phyloP scores from a whole-genome alignment of 2,797 vertebrate genomes.

The Platyrinchus mystaceus region DNA sequence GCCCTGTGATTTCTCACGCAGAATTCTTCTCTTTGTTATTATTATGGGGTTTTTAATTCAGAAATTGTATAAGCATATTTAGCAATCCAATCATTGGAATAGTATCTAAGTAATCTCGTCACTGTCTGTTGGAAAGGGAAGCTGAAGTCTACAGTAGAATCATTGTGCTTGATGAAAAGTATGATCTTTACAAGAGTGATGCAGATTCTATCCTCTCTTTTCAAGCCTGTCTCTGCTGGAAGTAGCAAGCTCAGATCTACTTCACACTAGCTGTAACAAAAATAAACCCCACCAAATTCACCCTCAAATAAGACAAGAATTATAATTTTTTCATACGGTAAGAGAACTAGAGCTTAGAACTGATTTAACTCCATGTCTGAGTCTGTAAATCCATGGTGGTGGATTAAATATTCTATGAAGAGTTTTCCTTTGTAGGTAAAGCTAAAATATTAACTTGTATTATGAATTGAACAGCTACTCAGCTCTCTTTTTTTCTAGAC shows the following conservation, averaged over 20 bases:
- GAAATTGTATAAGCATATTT: neutral
- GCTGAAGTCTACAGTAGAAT: neutral
- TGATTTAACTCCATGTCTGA: neutral
- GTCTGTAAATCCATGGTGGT: neutral
- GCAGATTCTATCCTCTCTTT: neutral
- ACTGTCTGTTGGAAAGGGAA: neutral
- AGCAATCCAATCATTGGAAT: neutral
- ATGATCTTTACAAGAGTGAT: neutral
- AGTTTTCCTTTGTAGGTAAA: neutral
- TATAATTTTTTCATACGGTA: neutral
- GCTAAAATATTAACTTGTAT: neutral
- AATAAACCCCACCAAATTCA: neutral
- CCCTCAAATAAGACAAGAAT: neutral
- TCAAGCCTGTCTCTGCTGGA: neutral
- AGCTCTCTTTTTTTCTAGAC: neutral
- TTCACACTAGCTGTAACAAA: neutral
- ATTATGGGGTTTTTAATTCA: accelerated
- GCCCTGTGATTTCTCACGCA: neutral
- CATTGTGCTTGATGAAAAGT: neutral
- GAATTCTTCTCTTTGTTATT: neutral
- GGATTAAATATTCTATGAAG: neutral
- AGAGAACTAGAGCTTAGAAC: neutral
- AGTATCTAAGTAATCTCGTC: neutral
- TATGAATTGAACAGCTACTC: neutral
- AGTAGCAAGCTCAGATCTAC: neutral